phyloP scores from a whole-genome alignment of 2,797 vertebrate species.

The Helarctos malayanus region DNA sequence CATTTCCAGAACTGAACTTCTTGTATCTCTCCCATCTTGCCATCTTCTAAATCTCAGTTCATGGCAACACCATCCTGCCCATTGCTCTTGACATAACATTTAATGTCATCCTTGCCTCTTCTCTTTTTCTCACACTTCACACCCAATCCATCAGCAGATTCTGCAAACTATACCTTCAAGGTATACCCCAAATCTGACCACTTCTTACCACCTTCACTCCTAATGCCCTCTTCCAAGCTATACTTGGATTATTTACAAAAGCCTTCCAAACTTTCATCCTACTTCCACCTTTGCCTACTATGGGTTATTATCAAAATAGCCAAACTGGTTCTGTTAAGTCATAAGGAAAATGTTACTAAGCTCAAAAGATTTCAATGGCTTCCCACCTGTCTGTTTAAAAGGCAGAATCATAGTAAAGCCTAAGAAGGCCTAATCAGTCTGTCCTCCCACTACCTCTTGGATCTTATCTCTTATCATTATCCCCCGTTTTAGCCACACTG shows the following conservation, averaged over 20 bases:
- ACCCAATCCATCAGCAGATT: background rate
- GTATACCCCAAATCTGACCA: background rate
- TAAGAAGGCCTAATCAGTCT: background rate
- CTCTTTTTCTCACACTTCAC: background rate
- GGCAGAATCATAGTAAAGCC: background rate
- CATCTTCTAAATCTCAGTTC: background rate
- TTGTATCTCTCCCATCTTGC: background rate
- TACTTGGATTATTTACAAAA: background rate
- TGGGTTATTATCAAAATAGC: background rate
- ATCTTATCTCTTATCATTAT: background rate
- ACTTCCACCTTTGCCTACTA: background rate
- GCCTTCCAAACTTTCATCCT: background rate
- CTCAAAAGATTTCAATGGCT: background rate
- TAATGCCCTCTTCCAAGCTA: background rate
- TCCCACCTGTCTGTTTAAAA: background rate
- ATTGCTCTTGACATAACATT: background rate
- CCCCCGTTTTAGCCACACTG: background rate
- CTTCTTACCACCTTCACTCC: background rate
- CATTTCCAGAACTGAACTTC: background rate
- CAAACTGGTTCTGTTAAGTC: background rate
- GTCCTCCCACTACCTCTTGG: background rate
- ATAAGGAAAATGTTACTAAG: background rate
- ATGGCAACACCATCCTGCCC: background rate
- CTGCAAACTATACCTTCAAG: background rate
- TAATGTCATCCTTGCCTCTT: background rate